These are phyloP conservation scores for Cremastinae sp. DNA, from an alignment of 2,888 invertebrate genomes.

Conservation along the genomic window DNA sequence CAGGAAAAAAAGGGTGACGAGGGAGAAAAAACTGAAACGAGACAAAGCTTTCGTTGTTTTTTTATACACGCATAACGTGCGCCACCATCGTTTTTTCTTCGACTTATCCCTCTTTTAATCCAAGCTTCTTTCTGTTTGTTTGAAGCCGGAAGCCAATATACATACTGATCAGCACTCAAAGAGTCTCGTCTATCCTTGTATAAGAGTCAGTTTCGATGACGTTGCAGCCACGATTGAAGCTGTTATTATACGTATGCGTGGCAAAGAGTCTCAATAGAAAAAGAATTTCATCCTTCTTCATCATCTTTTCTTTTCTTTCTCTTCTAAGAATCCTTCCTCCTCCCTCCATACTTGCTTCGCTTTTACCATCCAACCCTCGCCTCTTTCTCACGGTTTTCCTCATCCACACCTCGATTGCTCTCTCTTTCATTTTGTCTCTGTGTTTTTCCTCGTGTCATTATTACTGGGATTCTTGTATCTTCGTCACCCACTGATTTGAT, in stretches of 20 bases:
- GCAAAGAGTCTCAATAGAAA: conserved; percentile 37
- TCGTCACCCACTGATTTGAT: conserved; percentile 5
- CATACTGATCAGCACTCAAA: too few species aligned
- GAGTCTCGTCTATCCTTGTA: conserved; percentile 52
- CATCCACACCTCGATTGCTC: neutral
- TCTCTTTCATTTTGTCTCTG: neutral
- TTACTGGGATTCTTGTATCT: conserved; percentile 32
- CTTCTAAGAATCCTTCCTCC: conserved; percentile 4
- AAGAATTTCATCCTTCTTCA: conserved; percentile 42
- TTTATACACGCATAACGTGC: conserved; percentile 5
- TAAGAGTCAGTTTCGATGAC: conserved; percentile 46
- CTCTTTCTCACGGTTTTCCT: conserved; percentile 13
- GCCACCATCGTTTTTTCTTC: conserved; percentile 1
- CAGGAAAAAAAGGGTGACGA: conserved; percentile 33
- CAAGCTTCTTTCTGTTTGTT: conserved; percentile 26
- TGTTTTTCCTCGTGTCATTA: conserved; percentile 17
- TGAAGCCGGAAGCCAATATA: neutral
- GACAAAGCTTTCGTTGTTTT: conserved; percentile 13
- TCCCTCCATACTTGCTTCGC: too few species aligned
- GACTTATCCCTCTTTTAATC: conserved; percentile 9
- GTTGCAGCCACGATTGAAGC: conserved; percentile 50
- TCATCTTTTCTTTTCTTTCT: conserved; percentile 16
- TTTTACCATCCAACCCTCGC: neutral
- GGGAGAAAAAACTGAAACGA: neutral
- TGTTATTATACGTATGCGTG: conserved; percentile 16